A percentile compares a stretch with the other conserved stretches of the same genome.
These are phyloP conservation scores for Leucopsar rothschildi DNA, from an alignment of 2,113 vertebrate genomes.

Conservation along the genomic window DNA sequence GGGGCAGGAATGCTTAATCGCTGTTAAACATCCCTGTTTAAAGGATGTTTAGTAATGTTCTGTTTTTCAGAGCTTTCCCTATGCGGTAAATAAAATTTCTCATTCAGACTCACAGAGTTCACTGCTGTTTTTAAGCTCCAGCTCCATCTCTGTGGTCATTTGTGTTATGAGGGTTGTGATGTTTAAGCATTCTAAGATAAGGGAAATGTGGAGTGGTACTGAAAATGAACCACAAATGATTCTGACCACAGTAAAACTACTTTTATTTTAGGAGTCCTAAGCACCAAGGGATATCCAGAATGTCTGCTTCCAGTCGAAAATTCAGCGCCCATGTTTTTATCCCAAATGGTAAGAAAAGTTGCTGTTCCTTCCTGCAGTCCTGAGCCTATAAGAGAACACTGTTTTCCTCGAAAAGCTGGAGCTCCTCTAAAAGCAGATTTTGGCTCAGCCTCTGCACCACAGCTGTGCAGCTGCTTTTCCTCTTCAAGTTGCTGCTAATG, in stretches of 20 bases:
- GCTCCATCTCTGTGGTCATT: not conserved
- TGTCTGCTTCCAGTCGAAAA: not conserved
- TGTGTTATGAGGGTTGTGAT: rapidly evolving
- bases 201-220: not conserved
- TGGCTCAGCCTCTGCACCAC: not conserved
- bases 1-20: not conserved
- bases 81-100: not conserved
- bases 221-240: not conserved
- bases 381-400: not conserved
- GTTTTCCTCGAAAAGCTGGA: not conserved
- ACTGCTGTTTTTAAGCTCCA: not conserved
- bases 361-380: not conserved
- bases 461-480: not conserved
- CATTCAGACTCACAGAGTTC: not conserved
- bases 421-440: not conserved
- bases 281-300: not conserved
- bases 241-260: not conserved
- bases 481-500: not conserved
- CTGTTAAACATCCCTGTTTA: not conserved
- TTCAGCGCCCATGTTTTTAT: not conserved
- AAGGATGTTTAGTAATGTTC: not conserved
- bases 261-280: slow-evolving; percentile 15
- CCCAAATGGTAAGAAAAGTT: slow-evolving; percentile 61
- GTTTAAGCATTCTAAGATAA: not conserved
- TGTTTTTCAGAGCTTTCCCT: not conserved